Evolutionary conservation across 2,888 invertebrate species (phyloP).

Genomic region (Tolmerus cingulatus): DNA sequence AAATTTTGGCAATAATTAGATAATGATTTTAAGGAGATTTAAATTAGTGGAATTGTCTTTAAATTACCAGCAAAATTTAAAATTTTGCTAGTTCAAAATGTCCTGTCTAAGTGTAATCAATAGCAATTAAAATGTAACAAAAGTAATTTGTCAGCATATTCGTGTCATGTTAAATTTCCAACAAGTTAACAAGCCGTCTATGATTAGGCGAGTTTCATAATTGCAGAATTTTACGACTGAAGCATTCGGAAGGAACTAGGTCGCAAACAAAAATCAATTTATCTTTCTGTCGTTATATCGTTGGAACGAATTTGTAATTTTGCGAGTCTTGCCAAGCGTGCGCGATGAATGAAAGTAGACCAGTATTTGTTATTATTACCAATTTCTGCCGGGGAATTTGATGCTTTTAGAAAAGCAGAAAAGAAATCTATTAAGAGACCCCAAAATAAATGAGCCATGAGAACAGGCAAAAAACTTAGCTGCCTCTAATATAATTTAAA

Average conservation of each 20-base stretch:
- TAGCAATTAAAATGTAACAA: neutral
- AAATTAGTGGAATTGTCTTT: too few species aligned
- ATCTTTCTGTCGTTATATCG: slow-evolving; percentile 6
- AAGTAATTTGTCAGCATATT: neutral
- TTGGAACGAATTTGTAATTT: neutral
- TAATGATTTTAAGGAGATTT: too few species aligned
- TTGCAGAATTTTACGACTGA: neutral
- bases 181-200: neutral
- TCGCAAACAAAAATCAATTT: neutral
- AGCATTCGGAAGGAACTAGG: neutral
- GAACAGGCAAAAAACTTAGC: neutral
- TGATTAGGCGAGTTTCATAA: neutral
- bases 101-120: neutral
- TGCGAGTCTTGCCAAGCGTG: neutral
- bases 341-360: neutral
- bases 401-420: neutral
- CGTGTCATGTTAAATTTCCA: neutral
- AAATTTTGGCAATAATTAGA: too few species aligned
- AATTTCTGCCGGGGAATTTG: neutral
- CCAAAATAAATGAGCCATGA: slow-evolving; percentile 24
- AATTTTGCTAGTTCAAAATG: neutral
- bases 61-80: neutral
- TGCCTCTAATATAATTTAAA: slow-evolving; percentile 26
- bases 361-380: slow-evolving; percentile 4
- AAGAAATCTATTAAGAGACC: slow-evolving; percentile 6